Percentiles rank a stretch among this genome's conserved stretches.
Conservation (phyloP, 2,888 invertebrate genomes). For the Meghimatium bilineatum region DNA sequence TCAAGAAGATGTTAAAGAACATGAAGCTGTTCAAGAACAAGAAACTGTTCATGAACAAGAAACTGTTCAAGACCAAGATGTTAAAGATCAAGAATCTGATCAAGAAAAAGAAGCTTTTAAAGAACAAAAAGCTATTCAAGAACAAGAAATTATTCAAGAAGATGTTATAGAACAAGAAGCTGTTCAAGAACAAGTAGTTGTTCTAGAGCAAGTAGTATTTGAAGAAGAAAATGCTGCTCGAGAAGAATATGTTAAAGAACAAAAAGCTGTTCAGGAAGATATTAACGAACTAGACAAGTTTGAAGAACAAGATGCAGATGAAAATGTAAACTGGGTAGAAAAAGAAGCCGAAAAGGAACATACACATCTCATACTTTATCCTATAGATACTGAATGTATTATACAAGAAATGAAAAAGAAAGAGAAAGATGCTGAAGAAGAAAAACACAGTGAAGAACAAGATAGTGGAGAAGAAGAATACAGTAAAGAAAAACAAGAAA, state of each 20-base stretch:
- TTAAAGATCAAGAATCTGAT: neutral
- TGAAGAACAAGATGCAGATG: neutral
- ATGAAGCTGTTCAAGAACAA: too few species aligned
- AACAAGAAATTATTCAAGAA: neutral
- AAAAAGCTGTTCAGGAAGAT: neutral
- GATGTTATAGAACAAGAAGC: neutral
- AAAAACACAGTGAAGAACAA: slow-evolving; percentile 7
- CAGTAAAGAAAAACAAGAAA: neutral
- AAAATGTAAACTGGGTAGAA: neutral
- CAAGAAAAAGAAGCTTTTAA: neutral
- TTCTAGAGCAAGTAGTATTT: neutral
- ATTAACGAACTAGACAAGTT: neutral
- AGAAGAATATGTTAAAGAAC: neutral
- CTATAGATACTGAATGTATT: too few species aligned
- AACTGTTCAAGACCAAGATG: neutral
- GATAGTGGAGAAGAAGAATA: slow-evolving; percentile 18
- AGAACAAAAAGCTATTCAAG: neutral
- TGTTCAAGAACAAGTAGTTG: neutral
- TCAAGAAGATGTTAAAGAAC: too few species aligned
- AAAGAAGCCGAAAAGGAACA: neutral
- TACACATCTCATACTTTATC: too few species aligned
- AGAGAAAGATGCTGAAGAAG: slow-evolving; percentile 15
- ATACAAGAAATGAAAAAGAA: too few species aligned
- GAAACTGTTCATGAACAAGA: too few species aligned
- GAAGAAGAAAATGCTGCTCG: too few species aligned